Evolutionary conservation across 2,888 invertebrate species (phyloP).

Genomic region (Zele albiditarsus): DNA sequence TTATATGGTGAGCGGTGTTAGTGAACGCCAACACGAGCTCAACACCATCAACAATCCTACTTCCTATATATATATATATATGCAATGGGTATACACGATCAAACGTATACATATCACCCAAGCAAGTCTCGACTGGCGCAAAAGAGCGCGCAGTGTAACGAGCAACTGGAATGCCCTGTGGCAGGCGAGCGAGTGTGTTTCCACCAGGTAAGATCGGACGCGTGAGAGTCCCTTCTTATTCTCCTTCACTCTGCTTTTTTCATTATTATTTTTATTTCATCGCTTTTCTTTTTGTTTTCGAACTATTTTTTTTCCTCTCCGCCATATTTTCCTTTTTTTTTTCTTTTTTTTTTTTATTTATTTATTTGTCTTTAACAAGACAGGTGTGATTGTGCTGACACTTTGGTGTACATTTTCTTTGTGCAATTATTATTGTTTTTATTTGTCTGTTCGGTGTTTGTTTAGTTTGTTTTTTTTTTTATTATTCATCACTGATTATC

Average conservation of each 20-base stretch:
- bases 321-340: background rate
- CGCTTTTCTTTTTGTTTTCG: background rate
- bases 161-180: conserved; percentile 39
- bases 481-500: too few relatives aligned
- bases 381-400: background rate
- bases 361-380: background rate
- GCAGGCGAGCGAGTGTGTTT: conserved; percentile 8
- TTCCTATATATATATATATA: conserved; percentile 10
- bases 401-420: background rate
- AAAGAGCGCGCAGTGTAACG: conserved; percentile 33
- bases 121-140: conserved; percentile 10
- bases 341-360: background rate
- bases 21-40: conserved; percentile 44
- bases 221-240: conserved; percentile 27
- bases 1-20: conserved; percentile 64
- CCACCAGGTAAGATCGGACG: conserved; percentile 26
- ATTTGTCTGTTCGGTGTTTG: too few relatives aligned
- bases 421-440: background rate
- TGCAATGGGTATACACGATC: conserved; percentile 8
- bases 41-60: conserved; percentile 21
- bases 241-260: background rate
- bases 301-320: too few relatives aligned
- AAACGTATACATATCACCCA: conserved; percentile 10
- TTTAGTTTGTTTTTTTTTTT: too few relatives aligned
- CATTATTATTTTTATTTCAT: background rate